Evolutionary conservation across 2,888 invertebrate genomes (phyloP).

Genomic region (Caenorhabditis sp.): DNA sequence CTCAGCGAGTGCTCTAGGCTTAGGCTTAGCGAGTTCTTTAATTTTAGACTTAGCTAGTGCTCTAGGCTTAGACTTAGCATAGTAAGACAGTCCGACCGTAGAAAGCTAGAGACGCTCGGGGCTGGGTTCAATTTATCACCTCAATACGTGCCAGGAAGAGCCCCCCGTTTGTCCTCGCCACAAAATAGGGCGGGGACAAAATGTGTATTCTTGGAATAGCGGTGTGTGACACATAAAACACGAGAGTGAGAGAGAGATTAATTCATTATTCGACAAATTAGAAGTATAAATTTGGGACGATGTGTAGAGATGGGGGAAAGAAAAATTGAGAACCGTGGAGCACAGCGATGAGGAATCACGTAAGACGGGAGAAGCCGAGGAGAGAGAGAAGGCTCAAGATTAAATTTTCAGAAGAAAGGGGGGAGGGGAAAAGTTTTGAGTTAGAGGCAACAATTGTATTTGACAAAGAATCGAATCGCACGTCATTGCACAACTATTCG

Average conservation of each 20-base stretch:
- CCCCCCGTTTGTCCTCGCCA: no score
- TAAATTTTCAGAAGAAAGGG: constrained; percentile 38
- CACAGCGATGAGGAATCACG: constrained; percentile 31
- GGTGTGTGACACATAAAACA: not conserved
- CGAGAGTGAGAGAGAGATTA: no score
- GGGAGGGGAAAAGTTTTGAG: not conserved
- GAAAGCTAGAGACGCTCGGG: no score
- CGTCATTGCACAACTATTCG: not conserved
- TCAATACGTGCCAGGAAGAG: no score
- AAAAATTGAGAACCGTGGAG: not conserved
- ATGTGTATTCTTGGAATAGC: not conserved
- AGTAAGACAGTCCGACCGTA: no score
- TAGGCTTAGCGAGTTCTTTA: no score
- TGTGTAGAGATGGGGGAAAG: not conserved
- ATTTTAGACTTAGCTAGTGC: no score
- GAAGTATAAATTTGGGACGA: constrained; percentile 20
- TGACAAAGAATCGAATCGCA: constrained; percentile 10
- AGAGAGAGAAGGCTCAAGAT: constrained; percentile 24
- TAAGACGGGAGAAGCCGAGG: not conserved
- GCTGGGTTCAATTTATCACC: no score
- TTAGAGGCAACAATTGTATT: constrained; percentile 43
- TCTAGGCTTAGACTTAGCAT: no score
- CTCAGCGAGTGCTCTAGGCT: no score
- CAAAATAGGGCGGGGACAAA: not conserved
- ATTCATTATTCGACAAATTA: constrained; percentile 23